These are phyloP conservation scores for Rhipidura dahli DNA, from an alignment of 2,113 vertebrate genomes.

Conservation along the genomic window DNA sequence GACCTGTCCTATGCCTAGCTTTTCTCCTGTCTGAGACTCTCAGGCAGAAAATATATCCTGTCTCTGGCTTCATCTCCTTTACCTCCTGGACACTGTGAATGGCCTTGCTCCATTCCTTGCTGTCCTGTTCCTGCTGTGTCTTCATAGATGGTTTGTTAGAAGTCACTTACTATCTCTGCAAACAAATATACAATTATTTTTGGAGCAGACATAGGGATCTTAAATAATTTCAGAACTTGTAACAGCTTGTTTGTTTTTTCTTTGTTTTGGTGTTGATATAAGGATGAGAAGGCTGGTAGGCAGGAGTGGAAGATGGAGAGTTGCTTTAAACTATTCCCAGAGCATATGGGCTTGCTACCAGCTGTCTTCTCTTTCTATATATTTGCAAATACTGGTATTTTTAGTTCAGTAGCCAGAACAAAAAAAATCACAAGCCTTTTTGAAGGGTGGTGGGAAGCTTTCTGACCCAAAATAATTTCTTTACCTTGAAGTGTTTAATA, in stretches of 20 bases:
- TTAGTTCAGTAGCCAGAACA: neutral
- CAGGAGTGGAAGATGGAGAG: neutral
- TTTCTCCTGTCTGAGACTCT: fast-evolving
- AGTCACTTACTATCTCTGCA: neutral
- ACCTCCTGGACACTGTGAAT: fast-evolving
- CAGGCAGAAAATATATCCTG: fast-evolving
- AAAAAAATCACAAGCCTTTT: neutral
- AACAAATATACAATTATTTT: neutral
- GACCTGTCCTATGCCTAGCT: fast-evolving
- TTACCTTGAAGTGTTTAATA: neutral
- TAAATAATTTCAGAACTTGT: neutral
- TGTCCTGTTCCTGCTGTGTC: neutral
- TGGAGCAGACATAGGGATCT: fast-evolving
- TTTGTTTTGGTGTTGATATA: neutral
- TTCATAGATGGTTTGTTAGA: neutral
- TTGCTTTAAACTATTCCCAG: neutral
- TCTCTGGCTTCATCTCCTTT: neutral
- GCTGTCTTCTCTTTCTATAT: neutral
- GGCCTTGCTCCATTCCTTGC: neutral
- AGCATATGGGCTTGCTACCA: neutral
- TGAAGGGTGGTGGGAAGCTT: neutral
- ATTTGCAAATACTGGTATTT: neutral
- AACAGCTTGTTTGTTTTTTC: neutral
- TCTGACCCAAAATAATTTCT: neutral
- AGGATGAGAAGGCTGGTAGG: neutral